A percentile compares a stretch with the other conserved stretches of the same genome.
Evolutionary conservation across 64 coral and sea anemone species (phyloP).

Genomic region (Stylophora pistillata): DNA sequence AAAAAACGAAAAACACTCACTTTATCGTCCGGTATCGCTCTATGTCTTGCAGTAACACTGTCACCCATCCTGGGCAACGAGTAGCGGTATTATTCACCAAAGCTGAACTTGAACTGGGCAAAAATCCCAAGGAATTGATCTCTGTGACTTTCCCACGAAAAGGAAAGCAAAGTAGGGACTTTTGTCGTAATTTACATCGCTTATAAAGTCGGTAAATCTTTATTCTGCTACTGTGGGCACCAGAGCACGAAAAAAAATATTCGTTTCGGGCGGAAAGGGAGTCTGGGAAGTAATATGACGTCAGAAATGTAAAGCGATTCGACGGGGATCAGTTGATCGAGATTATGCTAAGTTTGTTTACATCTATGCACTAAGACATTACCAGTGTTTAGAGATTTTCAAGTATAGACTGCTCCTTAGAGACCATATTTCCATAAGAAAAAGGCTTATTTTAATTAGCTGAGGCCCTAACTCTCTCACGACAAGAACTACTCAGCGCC

Average conservation of each 20-base stretch:
- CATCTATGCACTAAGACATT: too few species aligned
- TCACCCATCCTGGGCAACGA: slow-evolving; percentile 29
- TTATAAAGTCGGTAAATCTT: not conserved
- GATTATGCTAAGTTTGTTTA: too few species aligned
- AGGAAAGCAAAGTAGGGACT: not conserved
- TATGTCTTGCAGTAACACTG: slow-evolving; percentile 54
- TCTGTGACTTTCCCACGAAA: not conserved
- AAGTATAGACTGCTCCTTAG: too few species aligned
- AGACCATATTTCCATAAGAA: too few species aligned
- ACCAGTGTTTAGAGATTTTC: too few species aligned
- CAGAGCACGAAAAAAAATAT: not conserved
- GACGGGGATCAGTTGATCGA: not conserved
- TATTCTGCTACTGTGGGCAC: not conserved
- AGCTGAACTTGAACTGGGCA: slow-evolving; percentile 14
- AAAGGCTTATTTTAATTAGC: too few species aligned
- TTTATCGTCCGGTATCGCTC: slow-evolving; percentile 74
- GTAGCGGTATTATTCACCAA: slow-evolving; percentile 33
- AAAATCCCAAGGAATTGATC: not conserved
- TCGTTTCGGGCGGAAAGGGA: not conserved
- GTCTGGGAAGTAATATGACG: slow-evolving; percentile 26
- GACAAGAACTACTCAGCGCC: too few species aligned
- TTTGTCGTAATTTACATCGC: slow-evolving; percentile 29
- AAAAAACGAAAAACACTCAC: slow-evolving; percentile 21
- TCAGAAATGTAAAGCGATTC: not conserved
- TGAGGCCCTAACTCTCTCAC: too few species aligned